phyloP scores from a whole-genome alignment of 2,113 vertebrate species.

The Oncorhynchus kisutch region DNA sequence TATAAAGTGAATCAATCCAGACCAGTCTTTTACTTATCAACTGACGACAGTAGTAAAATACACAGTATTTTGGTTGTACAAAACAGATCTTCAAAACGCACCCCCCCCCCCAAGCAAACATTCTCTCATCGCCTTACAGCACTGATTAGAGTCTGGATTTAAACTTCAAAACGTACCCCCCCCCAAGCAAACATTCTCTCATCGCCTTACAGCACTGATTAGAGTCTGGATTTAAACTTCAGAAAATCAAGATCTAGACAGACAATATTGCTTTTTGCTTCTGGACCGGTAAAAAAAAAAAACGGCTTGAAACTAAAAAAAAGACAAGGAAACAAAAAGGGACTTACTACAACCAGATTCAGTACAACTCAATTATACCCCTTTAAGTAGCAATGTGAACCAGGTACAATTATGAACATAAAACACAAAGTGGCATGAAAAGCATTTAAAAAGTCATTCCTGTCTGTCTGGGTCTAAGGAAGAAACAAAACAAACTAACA shows the following conservation, averaged over 20 bases:
- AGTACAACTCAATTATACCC: slow-evolving; percentile 19
- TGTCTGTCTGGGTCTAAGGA: slow-evolving; percentile 4
- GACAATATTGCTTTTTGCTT: slow-evolving; percentile 14
- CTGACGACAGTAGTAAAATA: background rate
- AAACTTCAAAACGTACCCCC: slow-evolving; percentile 4
- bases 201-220: slow-evolving; percentile 26
- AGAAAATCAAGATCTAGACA: slow-evolving; percentile 5
- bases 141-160: slow-evolving; percentile 6
- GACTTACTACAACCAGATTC: slow-evolving; percentile 23
- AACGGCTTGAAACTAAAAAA: background rate
- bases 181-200: background rate
- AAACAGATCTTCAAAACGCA: slow-evolving; percentile 39
- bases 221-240: background rate
- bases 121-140: slow-evolving; percentile 19
- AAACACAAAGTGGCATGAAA: slow-evolving; percentile 7
- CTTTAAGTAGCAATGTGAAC: slow-evolving; percentile 9
- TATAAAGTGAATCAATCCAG: background rate
- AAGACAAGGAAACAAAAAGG: slow-evolving; percentile 13
- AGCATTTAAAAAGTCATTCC: slow-evolving; percentile 17
- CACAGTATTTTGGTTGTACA: slow-evolving; percentile 33
- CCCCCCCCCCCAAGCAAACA: background rate
- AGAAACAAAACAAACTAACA: background rate
- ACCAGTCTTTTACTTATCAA: too few relatives aligned
- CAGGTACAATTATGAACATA: slow-evolving; percentile 36
- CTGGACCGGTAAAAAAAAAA: background rate